Conservation (phyloP, 1,140 invertebrate genomes). For the Diachasma alloeum region DNA sequence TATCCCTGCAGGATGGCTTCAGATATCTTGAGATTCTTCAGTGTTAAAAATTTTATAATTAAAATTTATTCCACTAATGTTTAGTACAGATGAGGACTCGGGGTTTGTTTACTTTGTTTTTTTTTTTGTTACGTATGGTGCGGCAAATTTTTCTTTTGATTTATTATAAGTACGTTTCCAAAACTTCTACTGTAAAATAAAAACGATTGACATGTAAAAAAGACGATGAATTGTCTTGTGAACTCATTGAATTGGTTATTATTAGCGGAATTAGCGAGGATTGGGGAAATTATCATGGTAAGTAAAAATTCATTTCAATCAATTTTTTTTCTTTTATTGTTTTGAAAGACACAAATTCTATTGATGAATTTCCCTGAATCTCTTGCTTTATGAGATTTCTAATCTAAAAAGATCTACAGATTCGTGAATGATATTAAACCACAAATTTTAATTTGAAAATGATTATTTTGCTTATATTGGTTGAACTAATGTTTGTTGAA, state of each 20-base stretch:
- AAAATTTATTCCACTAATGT: conserved; percentile 3
- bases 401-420: too few relatives aligned
- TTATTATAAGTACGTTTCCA: background rate
- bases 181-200: conserved; percentile 5
- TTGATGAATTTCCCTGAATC: too few relatives aligned
- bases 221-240: background rate
- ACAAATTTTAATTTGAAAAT: too few relatives aligned
- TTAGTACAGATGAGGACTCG: background rate
- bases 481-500: too few relatives aligned
- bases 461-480: too few relatives aligned
- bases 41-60: background rate
- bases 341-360: too few relatives aligned
- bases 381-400: too few relatives aligned
- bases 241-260: background rate
- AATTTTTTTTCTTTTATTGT: too few relatives aligned
- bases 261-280: background rate
- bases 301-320: too few relatives aligned
- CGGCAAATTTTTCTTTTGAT: background rate
- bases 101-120: background rate
- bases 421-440: too few relatives aligned
- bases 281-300: too few relatives aligned
- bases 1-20: background rate
- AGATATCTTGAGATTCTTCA: background rate
- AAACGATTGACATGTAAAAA: background rate
- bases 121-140: background rate